Evolutionary conservation across 2,797 vertebrate genomes (phyloP), one percentile per base, ranked within the genome.

Genomic region (Mycteria americana): DNA sequence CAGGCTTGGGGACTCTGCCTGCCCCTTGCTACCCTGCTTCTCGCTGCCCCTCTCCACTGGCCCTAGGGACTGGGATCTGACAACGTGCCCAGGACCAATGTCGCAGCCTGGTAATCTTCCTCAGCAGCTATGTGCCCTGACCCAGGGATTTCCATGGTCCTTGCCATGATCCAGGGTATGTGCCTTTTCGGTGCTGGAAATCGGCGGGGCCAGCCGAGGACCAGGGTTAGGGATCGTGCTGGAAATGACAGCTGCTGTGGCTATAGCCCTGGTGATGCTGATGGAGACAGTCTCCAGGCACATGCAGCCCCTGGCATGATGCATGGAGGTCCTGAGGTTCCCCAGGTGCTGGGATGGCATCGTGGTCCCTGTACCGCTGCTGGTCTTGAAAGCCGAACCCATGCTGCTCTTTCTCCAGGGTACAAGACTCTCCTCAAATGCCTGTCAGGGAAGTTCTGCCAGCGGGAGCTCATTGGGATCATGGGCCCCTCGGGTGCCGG

Each of bases 391-490:
- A 45, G 60, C 57, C 4, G 2, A 65, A 16, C 11, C 50, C 6
- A 1, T 11, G 11, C 48, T 87, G 56, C 67, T 91, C 18, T 50
- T 33, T 72, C 48, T 68, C 27, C 97, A 99, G 99, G 99, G 84
- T 99, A 99, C 97, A 99, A 99, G 98, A 99, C 99, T 16, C 99
- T 99, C 64, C 98, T 99, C 65, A 99, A 99, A 98, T 99, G 99
- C 98, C 98, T 99, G 81, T 99, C 99, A 0, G 99, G 99, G 89
- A 99, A 98, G 96, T 99, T 99, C 98, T 99, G 98, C 98, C 99
- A 98, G 96, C 98, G 97, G 89, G 99, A 99, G 95, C 98, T 99
- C 77, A 99, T 99, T 13, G 99, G 99, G 67, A 99, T 99, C 97
- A 99, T 99, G 99, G 99, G 99, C 11, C 99, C 99, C 28, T 99